Base-by-base conservation (phyloP, 2,113 vertebrate genomes). In the Pan troglodytes region DNA sequence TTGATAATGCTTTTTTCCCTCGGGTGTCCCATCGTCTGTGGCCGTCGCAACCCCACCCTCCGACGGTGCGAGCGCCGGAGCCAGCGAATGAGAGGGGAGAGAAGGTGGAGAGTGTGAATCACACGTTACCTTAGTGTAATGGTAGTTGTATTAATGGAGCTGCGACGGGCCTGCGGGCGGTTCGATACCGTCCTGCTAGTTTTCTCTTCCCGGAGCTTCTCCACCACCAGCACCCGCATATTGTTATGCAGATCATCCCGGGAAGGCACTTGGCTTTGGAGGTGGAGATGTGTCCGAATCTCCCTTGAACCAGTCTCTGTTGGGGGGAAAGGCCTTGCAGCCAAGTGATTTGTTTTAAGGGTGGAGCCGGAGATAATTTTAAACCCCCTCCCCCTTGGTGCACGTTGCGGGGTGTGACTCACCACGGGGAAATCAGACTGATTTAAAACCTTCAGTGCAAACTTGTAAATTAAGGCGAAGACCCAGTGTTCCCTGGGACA, bases 391-490 rank as follows among this genome's bases (percentile, higher is more conserved):
- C 45, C 8, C 45, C 9, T 76, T 45, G 81, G 86, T 88, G 72
- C 50, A 23, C 1, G 2, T 30, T 25, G 32, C 35, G 22, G 59
- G n/a, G 20, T n/a, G 12, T 30, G 57, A 40, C 11, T 0, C 1
- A 68, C 52, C n/a, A 4, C 57, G 2, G 9, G 52, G 88, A 79
- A 91, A 59, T 23, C 50, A 43, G 95, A 75, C 75, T 75, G 50
- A 83, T 94, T 92, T 80, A 52, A 95, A 97, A 88, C 72, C 52
- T 96, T 57, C 73, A 30, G 38, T 48, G 82, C 6, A 67, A 82
- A 90, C 38, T 61, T 18, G 22, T 50, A 48, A 35, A 30, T 89
- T 67, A 89, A 90, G 48, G 35, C 16, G 22, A 81, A 93, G 81
- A 59, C 70, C 20, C 70, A 55, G 48, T 18, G 95, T 61, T 90